Percentiles rank a stretch among this genome's conserved stretches.
phyloP scores from a whole-genome alignment of 2,113 vertebrate species.

The Talpa occidentalis region DNA sequence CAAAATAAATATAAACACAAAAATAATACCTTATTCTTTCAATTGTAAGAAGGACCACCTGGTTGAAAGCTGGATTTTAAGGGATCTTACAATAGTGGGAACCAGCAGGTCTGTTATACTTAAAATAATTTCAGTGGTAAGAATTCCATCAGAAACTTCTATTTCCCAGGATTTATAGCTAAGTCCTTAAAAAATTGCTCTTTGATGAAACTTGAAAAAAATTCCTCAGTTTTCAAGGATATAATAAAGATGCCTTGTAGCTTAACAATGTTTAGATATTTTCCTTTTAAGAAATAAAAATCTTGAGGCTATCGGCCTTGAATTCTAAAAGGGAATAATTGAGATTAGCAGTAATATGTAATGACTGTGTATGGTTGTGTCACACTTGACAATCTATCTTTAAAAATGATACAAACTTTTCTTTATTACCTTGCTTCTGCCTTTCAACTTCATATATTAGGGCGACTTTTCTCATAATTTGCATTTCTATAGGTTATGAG shows the following conservation, averaged over 20 bases:
- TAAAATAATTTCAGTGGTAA: slow-evolving; percentile 82
- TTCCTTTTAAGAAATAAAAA: slow-evolving; percentile 79
- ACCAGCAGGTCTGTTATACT: slow-evolving; percentile 72
- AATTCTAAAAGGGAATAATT: slow-evolving; percentile 63
- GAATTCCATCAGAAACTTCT: slow-evolving; percentile 82
- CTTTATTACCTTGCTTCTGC: slow-evolving; percentile 24
- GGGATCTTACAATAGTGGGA: slow-evolving; percentile 71
- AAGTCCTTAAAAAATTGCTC: slow-evolving; percentile 80
- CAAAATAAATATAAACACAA: slow-evolving; percentile 81
- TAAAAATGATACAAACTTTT: slow-evolving; percentile 23
- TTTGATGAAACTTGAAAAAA: slow-evolving; percentile 80
- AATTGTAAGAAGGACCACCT: slow-evolving; percentile 68
- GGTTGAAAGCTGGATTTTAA: slow-evolving; percentile 77
- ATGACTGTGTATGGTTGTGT: slow-evolving; percentile 38
- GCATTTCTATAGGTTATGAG: not conserved
- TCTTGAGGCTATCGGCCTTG: slow-evolving; percentile 59
- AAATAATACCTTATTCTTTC: slow-evolving; percentile 68
- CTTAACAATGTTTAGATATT: slow-evolving; percentile 79
- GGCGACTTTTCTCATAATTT: not conserved
- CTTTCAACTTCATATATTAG: slow-evolving; percentile 1
- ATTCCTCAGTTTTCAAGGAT: slow-evolving; percentile 78
- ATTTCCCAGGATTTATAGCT: slow-evolving; percentile 84
- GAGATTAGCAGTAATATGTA: slow-evolving; percentile 65
- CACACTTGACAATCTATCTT: not conserved
- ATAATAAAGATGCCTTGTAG: slow-evolving; percentile 79